These are phyloP conservation scores for Homalodisca vitripennis DNA, from an alignment of 1,140 invertebrate species.

Conservation along the genomic window DNA sequence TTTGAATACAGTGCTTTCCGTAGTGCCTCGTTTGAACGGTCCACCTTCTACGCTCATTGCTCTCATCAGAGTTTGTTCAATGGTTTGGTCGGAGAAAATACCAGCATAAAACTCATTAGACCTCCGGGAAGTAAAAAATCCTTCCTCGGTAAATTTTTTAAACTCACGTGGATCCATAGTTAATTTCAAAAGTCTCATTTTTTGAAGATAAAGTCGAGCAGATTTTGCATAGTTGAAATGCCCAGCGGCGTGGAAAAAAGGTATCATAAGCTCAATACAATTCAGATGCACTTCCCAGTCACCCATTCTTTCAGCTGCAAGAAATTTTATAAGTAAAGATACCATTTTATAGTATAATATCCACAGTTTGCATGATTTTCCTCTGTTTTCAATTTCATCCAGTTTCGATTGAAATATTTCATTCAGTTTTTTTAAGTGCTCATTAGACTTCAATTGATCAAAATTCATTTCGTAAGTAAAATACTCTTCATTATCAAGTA, in stretches of 20 bases:
- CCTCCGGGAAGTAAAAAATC: slow-evolving; percentile 28
- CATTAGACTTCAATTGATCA: too few species aligned
- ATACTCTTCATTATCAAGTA: neutral
- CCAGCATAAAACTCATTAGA: slow-evolving; percentile 8
- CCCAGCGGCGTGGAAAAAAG: slow-evolving; percentile 38
- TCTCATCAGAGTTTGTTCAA: slow-evolving; percentile 29
- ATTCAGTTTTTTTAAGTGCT: neutral
- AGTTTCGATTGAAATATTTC: neutral
- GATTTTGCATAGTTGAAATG: slow-evolving; percentile 36
- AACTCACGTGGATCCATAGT: slow-evolving; percentile 28
- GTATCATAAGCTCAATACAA: slow-evolving; percentile 34
- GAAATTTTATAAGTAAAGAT: slow-evolving; percentile 30
- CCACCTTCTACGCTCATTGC: slow-evolving; percentile 20
- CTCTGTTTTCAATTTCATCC: neutral
- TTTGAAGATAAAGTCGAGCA: slow-evolving; percentile 25
- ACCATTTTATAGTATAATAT: too few species aligned
- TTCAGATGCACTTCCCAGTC: slow-evolving; percentile 34
- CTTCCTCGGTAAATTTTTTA: slow-evolving; percentile 31
- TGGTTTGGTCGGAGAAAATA: slow-evolving; percentile 20
- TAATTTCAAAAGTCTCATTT: slow-evolving; percentile 20
- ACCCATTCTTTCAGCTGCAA: slow-evolving; percentile 37
- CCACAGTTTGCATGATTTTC: neutral
- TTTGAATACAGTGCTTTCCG: slow-evolving; percentile 1
- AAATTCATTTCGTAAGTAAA: neutral
- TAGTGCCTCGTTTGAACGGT: slow-evolving; percentile 2